A percentile compares a stretch with the other conserved stretches of the same genome.
These are phyloP conservation scores for Protaetia brevitarsis DNA, from an alignment of 1,140 invertebrate genomes.

Conservation along the genomic window DNA sequence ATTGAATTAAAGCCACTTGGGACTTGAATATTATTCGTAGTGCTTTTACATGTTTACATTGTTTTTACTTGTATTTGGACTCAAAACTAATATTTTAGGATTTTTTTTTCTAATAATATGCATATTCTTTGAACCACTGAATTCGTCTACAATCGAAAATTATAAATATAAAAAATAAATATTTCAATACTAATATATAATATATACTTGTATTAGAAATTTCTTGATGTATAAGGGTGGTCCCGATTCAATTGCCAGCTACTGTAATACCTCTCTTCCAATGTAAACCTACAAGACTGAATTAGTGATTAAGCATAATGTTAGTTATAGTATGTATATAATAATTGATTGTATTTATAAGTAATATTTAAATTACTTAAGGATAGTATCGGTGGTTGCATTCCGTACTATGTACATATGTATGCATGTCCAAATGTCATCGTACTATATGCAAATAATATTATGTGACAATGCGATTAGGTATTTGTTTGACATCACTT, in stretches of 20 bases:
- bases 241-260: too few species aligned
- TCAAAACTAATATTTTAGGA: too few species aligned
- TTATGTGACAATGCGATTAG: background rate
- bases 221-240: background rate
- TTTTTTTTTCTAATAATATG: too few species aligned
- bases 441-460: too few species aligned
- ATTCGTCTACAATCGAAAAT: too few species aligned
- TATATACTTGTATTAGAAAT: background rate
- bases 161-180: too few species aligned
- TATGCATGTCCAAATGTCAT: background rate
- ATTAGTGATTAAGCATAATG: background rate
- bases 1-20: too few species aligned
- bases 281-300: background rate
- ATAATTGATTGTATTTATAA: background rate
- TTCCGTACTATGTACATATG: background rate
- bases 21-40: too few species aligned
- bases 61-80: too few species aligned
- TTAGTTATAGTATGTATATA: background rate
- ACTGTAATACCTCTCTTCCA: constrained; percentile 2
- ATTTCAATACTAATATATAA: background rate
- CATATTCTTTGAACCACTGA: too few species aligned
- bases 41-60: too few species aligned
- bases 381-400: background rate
- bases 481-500: background rate
- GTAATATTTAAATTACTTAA: background rate